These are phyloP conservation scores for Triops longicaudatus DNA, from an alignment of 1,140 invertebrate species.

Conservation along the genomic window DNA sequence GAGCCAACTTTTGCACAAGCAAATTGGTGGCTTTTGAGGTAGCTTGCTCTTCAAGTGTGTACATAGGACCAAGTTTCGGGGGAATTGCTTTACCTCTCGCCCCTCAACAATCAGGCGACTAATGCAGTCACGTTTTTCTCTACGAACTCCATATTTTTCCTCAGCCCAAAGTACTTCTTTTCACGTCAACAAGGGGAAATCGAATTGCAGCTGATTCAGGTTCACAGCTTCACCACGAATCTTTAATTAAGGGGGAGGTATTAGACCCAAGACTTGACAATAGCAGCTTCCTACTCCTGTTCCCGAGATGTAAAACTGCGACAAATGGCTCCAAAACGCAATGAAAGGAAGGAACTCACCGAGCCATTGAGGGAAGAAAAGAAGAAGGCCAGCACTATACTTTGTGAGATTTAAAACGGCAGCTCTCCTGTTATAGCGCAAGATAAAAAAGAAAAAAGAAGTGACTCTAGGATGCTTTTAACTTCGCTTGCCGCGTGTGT, in stretches of 20 bases:
- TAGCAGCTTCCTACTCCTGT: not conserved
- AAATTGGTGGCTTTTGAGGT: not conserved
- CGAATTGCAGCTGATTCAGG: not conserved
- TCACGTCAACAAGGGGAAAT: not conserved
- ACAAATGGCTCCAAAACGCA: not conserved
- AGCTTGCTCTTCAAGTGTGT: not conserved
- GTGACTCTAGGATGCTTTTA: not conserved
- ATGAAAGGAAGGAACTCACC: not conserved
- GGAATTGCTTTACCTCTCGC: not conserved
- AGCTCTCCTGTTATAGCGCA: not conserved
- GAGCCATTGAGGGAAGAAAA: not conserved
- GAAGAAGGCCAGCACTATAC: not conserved
- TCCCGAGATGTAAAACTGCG: not conserved
- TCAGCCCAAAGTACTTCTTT: not conserved
- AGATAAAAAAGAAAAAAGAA: not conserved
- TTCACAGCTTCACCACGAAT: slow-evolving; percentile 5
- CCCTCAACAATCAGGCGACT: not conserved
- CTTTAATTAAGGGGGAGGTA: slow-evolving; percentile 15
- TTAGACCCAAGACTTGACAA: not conserved
- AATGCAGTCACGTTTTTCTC: not conserved
- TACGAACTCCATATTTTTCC: not conserved
- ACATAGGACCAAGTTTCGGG: not conserved
- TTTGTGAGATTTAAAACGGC: slow-evolving; percentile 12
- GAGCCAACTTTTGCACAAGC: not conserved
- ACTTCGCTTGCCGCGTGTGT: not conserved